Conservation (phyloP, 1,140 invertebrate genomes). For the Brachionus paranguensis region DNA sequence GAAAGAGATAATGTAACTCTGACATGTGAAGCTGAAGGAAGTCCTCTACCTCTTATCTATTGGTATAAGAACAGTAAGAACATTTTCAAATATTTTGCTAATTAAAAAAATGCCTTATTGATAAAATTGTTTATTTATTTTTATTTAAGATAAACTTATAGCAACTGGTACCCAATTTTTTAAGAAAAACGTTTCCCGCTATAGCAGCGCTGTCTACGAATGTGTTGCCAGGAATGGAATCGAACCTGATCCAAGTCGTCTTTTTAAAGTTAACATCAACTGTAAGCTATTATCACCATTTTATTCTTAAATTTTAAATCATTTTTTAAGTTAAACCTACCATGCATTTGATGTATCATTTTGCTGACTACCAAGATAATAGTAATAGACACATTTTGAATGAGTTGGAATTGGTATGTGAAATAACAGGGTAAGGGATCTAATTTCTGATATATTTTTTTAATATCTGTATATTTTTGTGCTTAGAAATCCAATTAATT, state of each 20-base stretch:
- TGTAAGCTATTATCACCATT: background rate
- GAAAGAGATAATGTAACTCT: constrained; percentile 22
- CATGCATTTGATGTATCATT: constrained; percentile 31
- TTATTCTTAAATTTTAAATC: background rate
- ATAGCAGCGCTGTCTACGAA: background rate
- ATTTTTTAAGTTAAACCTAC: constrained; percentile 4
- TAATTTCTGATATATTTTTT: background rate
- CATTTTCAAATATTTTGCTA: background rate
- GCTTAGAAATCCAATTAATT: constrained; percentile 30
- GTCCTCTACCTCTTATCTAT: constrained; percentile 6
- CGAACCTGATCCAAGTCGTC: constrained; percentile 10
- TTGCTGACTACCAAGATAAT: background rate
- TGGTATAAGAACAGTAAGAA: constrained; percentile 38
- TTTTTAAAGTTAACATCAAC: constrained; percentile 37
- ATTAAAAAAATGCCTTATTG: background rate
- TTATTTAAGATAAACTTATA: constrained; percentile 12
- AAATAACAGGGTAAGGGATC: background rate
- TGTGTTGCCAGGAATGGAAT: constrained; percentile 39
- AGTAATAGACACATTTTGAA: background rate
- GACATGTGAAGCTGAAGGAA: constrained; percentile 28
- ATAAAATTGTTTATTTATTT: background rate
- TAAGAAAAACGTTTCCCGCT: background rate
- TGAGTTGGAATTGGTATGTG: constrained; percentile 17
- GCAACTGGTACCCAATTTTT: background rate
- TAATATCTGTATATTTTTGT: background rate